These are phyloP conservation scores for Drosophila asahinai DNA, from an alignment of 1,140 invertebrate species.

Conservation along the genomic window DNA sequence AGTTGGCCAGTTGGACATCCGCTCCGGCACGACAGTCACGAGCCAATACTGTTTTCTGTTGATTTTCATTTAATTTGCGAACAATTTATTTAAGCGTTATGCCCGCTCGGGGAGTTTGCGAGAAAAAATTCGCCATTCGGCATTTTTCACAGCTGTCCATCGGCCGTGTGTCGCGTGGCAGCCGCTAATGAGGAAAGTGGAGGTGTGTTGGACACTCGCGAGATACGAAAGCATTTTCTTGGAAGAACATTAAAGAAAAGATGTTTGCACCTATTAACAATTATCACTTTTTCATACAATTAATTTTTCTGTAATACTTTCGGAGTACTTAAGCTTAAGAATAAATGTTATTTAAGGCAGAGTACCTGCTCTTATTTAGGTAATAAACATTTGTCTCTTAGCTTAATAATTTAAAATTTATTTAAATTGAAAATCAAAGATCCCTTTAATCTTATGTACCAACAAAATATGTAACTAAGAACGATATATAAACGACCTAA, in stretches of 20 bases:
- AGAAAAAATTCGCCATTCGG: constrained; percentile 31
- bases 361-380: too few relatives aligned
- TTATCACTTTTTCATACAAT: too few relatives aligned
- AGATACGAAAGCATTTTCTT: constrained; percentile 3
- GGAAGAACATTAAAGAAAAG: constrained; percentile 1
- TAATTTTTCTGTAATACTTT: neutral
- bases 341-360: neutral
- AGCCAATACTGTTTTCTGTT: constrained; percentile 46
- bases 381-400: neutral
- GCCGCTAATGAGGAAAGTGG: constrained; percentile 29
- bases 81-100: constrained; percentile 66
- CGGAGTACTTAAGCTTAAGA: too few relatives aligned
- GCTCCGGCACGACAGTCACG: constrained; percentile 43
- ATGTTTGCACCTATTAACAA: neutral
- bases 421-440: too few relatives aligned
- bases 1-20: constrained; percentile 35
- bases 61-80: constrained; percentile 64
- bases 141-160: constrained; percentile 34
- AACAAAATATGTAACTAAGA: too few relatives aligned
- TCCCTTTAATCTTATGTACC: too few relatives aligned
- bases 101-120: constrained; percentile 20
- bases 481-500: too few relatives aligned
- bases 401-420: neutral
- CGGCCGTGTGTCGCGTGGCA: constrained; percentile 46
- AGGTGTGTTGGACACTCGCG: neutral